These are phyloP conservation scores for Enteromius viviparus DNA, from an alignment of 2,797 vertebrate species.

Conservation along the genomic window DNA sequence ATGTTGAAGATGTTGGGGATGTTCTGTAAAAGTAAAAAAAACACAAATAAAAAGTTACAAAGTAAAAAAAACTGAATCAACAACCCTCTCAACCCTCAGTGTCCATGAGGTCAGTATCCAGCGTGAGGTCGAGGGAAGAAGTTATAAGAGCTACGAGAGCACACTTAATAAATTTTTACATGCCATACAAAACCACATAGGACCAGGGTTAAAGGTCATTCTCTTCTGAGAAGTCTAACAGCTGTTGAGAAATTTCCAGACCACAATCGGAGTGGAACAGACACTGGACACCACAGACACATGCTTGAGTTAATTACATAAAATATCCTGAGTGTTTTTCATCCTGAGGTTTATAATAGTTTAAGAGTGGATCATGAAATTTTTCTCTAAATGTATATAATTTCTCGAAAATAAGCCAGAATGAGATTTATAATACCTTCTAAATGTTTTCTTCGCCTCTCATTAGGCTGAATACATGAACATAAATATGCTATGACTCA, in stretches of 20 bases:
- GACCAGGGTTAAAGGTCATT: constrained; percentile 33
- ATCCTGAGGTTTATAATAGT: neutral
- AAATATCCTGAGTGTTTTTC: neutral
- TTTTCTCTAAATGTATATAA: neutral
- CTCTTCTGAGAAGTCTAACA: constrained; percentile 18
- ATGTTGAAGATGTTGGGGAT: no score
- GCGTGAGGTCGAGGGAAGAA: neutral
- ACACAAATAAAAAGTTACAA: neutral
- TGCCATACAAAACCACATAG: neutral
- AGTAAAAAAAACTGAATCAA: neutral
- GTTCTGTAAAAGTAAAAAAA: no score
- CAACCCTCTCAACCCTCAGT: neutral
- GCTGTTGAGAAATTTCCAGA: constrained; percentile 10
- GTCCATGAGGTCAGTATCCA: neutral
- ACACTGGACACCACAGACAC: constrained; percentile 5
- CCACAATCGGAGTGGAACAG: neutral
- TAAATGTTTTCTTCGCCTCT: neutral
- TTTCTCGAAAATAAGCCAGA: neutral
- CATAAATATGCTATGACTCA: no score
- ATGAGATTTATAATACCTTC: neutral
- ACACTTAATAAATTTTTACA: neutral
- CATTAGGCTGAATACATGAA: neutral
- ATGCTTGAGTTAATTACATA: neutral
- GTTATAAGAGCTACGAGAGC: neutral
- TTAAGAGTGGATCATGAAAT: neutral